Percentiles rank a stretch among this genome's conserved stretches.
Evolutionary conservation across 1,140 invertebrate species (phyloP).

Genomic region (Achroia grisella): DNA sequence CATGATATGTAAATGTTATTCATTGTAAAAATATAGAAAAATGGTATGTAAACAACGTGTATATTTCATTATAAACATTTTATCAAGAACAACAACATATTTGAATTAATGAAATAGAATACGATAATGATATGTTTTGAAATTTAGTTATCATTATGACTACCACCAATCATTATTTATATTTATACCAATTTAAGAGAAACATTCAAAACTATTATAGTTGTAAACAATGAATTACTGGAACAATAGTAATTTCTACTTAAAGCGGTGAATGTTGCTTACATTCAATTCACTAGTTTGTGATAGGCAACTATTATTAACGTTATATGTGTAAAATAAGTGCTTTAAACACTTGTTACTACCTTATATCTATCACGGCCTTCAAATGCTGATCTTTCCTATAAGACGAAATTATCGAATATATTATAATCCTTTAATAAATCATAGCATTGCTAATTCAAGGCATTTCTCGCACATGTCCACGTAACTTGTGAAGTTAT

Average conservation of each 20-base stretch:
- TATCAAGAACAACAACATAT: too few relatives aligned
- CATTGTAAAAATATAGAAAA: too few relatives aligned
- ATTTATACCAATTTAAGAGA: too few relatives aligned
- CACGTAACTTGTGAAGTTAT: not conserved
- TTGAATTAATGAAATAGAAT: too few relatives aligned
- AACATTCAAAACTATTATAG: too few relatives aligned
- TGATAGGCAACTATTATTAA: constrained; percentile 24
- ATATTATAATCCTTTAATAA: constrained; percentile 4
- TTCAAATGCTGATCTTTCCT: constrained; percentile 17
- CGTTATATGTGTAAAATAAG: constrained; percentile 20
- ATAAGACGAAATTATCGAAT: constrained; percentile 6
- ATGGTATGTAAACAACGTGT: too few relatives aligned
- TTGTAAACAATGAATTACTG: not conserved
- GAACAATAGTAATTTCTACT: constrained; percentile 1
- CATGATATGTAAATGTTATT: too few relatives aligned
- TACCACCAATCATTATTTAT: too few relatives aligned
- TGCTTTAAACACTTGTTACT: constrained; percentile 33
- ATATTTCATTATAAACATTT: too few relatives aligned
- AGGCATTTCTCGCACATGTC: constrained; percentile 4
- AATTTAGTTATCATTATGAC: not conserved
- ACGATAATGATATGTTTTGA: too few relatives aligned
- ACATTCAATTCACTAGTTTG: constrained; percentile 14
- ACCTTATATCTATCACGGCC: constrained; percentile 43
- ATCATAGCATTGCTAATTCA: constrained; percentile 8
- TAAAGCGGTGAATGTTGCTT: not conserved